phyloP scores from a whole-genome alignment of 2,113 vertebrate genomes.

The Eretmochelys imbricata region DNA sequence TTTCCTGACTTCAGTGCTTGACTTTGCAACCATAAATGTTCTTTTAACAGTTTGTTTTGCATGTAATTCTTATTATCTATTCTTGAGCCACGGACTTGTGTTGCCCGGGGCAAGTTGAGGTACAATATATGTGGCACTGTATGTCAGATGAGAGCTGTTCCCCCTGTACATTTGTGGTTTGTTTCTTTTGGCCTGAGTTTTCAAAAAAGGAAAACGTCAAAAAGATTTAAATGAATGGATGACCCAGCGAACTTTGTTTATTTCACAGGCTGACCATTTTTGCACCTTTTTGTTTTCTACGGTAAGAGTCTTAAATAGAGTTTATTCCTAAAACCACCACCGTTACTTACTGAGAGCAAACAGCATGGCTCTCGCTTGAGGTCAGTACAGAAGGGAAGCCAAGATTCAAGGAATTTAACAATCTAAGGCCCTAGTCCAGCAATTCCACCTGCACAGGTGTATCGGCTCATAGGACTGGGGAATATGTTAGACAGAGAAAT shows the following conservation, averaged over 20 bases:
- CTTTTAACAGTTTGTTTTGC: not conserved
- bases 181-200: not conserved
- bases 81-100: not conserved
- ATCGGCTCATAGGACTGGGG: not conserved
- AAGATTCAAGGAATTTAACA: not conserved
- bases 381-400: not conserved
- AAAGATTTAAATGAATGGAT: not conserved
- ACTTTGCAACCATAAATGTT: not conserved
- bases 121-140: not conserved
- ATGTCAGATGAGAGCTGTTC: not conserved
- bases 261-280: not conserved
- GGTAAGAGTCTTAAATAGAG: not conserved
- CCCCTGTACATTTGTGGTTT: not conserved
- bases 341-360: not conserved
- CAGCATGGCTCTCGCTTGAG: not conserved
- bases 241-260: not conserved
- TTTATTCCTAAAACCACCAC: not conserved
- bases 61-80: not conserved
- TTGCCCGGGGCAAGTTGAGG: not conserved
- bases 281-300: not conserved
- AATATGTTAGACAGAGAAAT: not conserved
- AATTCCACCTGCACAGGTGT: not conserved
- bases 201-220: not conserved
- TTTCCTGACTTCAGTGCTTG: not conserved
- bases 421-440: not conserved